Evolutionary conservation across 2,888 invertebrate genomes (phyloP).

Genomic region (Thecocarcelia acutangulata): DNA sequence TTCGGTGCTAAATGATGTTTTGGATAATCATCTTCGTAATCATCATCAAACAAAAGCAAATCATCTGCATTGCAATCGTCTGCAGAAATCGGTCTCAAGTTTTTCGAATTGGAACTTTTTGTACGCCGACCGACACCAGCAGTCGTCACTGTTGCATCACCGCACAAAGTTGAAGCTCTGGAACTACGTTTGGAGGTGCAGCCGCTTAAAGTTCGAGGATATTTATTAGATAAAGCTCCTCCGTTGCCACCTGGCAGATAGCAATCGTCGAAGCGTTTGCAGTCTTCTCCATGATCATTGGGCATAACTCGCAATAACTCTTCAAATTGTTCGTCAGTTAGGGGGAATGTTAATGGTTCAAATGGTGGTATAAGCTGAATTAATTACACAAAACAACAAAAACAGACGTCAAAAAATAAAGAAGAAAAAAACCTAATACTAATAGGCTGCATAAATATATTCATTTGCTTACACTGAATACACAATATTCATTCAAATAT

Average conservation of each 20-base stretch:
- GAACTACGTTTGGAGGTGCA: conserved; percentile 59
- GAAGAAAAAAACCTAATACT: no score
- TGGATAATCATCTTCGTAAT: conserved; percentile 74
- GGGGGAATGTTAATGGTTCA: conserved; percentile 88
- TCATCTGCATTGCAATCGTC: conserved; percentile 66
- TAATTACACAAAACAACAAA: conserved; percentile 3
- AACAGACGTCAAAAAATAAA: no score
- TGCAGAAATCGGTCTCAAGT: conserved; percentile 46
- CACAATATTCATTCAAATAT: no score
- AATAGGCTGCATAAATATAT: no score
- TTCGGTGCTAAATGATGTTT: conserved; percentile 76
- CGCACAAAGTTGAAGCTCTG: conserved; percentile 60
- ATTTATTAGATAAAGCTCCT: conserved; percentile 34
- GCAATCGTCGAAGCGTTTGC: conserved; percentile 63
- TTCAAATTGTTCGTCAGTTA: conserved; percentile 86
- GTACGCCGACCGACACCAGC: conserved; percentile 27
- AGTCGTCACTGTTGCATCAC: conserved; percentile 29
- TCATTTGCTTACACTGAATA: no score
- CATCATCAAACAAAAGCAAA: conserved; percentile 69
- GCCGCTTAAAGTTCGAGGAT: conserved; percentile 47
- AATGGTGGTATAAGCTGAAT: conserved; percentile 86
- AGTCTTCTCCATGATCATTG: conserved; percentile 60
- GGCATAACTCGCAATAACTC: conserved; percentile 73
- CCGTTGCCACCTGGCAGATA: conserved; percentile 57
- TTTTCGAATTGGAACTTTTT: conserved; percentile 53